Evolutionary conservation across 2,113 vertebrate species (phyloP).

Genomic region (Sylvietta virens): DNA sequence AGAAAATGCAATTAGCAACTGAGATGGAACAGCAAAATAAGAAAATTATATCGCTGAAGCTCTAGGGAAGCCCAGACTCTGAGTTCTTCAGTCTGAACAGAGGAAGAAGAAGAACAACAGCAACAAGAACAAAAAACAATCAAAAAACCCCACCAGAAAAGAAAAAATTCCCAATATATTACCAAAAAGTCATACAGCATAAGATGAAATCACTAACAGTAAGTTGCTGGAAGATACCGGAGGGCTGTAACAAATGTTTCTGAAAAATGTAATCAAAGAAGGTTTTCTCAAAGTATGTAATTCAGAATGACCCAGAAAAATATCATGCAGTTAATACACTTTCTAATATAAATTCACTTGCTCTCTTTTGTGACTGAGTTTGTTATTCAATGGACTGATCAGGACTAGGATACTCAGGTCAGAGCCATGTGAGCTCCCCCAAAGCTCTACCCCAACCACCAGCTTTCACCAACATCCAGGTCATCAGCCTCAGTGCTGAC

Average conservation of each 20-base stretch:
- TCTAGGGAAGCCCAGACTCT: background rate
- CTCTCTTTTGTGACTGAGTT: background rate
- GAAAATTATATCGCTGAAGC: background rate
- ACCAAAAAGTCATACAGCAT: background rate
- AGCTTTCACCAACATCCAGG: background rate
- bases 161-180: background rate
- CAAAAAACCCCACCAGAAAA: background rate
- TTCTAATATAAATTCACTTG: background rate
- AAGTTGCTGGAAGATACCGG: background rate
- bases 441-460: background rate
- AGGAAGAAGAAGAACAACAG: background rate
- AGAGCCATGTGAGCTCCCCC: background rate
- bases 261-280: background rate
- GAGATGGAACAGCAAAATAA: background rate
- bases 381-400: background rate
- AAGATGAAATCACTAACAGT: background rate
- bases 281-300: background rate
- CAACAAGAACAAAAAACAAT: background rate
- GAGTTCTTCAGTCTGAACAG: background rate
- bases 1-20: slow-evolving; percentile 27
- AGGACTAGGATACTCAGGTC: background rate
- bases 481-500: background rate
- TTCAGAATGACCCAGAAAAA: background rate
- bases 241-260: background rate
- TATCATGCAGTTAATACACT: background rate